phyloP scores from a whole-genome alignment of 92 coral and sea anemone genomes.

The Bergia puertoricense region DNA sequence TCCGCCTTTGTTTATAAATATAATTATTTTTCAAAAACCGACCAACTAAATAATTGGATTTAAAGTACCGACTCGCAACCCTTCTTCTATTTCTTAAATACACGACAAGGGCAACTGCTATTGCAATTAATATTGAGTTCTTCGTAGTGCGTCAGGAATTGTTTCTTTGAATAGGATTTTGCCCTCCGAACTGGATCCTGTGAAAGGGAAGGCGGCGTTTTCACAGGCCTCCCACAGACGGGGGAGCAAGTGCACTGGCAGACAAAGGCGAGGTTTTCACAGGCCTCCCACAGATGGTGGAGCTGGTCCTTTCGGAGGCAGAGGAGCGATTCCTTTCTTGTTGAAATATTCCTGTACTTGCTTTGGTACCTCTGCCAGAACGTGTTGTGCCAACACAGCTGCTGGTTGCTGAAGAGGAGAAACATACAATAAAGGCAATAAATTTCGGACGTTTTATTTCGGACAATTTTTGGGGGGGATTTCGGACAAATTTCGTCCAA shows the following conservation, averaged over 20 bases:
- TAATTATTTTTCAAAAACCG: too few relatives aligned
- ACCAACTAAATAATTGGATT: too few relatives aligned
- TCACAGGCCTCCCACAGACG: not conserved
- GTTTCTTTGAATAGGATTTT: too few relatives aligned
- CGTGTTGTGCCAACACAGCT: constrained; percentile 81
- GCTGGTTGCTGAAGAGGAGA: constrained; percentile 69
- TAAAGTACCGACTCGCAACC: too few relatives aligned
- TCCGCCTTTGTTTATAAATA: too few relatives aligned
- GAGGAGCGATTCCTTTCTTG: constrained; percentile 69
- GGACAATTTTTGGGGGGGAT: too few relatives aligned
- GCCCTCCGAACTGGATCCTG: not conserved
- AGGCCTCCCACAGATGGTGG: constrained; percentile 81
- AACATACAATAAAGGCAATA: too few relatives aligned
- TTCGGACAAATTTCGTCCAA: too few relatives aligned
- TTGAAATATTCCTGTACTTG: constrained; percentile 89
- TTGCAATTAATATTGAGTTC: not conserved
- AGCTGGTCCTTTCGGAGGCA: constrained; percentile 68
- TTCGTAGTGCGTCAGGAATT: not conserved
- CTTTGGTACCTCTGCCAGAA: constrained; percentile 90
- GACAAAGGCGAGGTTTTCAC: not conserved
- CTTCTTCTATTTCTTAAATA: too few relatives aligned
- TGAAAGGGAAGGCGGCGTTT: not conserved
- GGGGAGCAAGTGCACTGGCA: too few relatives aligned
- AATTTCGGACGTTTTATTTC: too few relatives aligned
- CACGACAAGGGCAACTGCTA: not conserved